Evolutionary conservation across 2,888 invertebrate genomes (phyloP).

Genomic region (Pammene aurita): DNA sequence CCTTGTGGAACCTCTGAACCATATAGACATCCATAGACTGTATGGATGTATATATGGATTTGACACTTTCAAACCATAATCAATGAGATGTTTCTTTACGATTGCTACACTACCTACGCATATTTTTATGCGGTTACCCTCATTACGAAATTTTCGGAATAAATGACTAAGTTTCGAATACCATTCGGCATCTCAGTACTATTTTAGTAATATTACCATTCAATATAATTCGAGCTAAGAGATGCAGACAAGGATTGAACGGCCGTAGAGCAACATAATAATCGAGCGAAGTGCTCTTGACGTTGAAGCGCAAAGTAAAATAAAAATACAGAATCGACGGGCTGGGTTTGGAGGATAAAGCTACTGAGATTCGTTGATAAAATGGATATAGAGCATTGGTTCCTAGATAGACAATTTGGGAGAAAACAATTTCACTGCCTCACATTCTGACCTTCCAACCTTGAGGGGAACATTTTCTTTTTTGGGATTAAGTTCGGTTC

Average conservation of each 20-base stretch:
- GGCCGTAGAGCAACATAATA: neutral
- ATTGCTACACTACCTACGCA: too few relatives aligned
- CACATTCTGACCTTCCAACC: neutral
- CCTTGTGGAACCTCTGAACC: too few relatives aligned
- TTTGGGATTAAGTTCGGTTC: too few relatives aligned
- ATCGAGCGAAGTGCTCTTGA: neutral
- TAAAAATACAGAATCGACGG: slow-evolving; percentile 5
- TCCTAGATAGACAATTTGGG: neutral
- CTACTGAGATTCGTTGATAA: neutral
- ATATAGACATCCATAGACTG: too few relatives aligned
- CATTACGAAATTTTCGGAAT: slow-evolving; percentile 1
- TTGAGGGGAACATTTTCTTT: too few relatives aligned
- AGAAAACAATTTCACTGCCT: neutral
- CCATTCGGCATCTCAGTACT: slow-evolving; percentile 4
- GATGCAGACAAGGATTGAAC: neutral
- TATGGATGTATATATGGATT: too few relatives aligned
- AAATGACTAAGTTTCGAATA: neutral
- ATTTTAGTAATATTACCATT: neutral
- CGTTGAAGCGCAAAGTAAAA: slow-evolving; percentile 21
- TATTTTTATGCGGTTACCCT: too few relatives aligned
- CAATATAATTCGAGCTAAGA: neutral
- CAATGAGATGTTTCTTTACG: too few relatives aligned
- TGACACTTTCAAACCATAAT: too few relatives aligned
- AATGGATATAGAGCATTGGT: neutral
- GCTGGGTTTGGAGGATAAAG: neutral